Base-by-base conservation (phyloP, 2,888 invertebrate genomes). In the Gisinianus flammeolus region DNA sequence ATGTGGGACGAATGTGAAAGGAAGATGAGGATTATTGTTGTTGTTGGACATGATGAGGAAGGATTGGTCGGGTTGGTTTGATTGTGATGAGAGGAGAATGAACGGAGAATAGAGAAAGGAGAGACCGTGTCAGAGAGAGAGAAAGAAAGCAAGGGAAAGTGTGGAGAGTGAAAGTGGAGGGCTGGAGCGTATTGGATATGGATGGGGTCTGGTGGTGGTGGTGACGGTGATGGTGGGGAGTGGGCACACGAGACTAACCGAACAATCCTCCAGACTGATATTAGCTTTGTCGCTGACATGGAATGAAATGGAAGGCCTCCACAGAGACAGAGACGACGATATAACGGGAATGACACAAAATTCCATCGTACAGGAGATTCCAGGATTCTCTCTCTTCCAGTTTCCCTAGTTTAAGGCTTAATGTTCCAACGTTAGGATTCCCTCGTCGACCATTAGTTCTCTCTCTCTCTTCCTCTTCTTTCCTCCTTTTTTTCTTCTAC, bases 341-440 rank as follows among this genome's bases (percentile, higher is more conserved):
- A 58, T n/a, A 24, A 58, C 8, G n/a, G 24, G 26, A 28, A 26
- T 12, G 62, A 62, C 24, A 26, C 26, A 62, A 26, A 62, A 26
- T 58, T 26, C 5, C 67, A 67, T 2, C 30, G 67, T 31, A 35
- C 67, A 68, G 26, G 28, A 56, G 30, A 71, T 71, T 56, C 24
- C 44, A 16, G 26, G 28, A 26, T 44, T 70, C 52, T 67, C 28
- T 64, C 28, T 54, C 52, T 31, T n/a, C n/a, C 33, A 22, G 67
- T 35, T 67, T 67, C 31, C 22, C 30, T 72, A 28, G 30, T 72
- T 72, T 56, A 31, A 58, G 58, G 58, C 33, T 31, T 72, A 72
- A 72, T 72, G 72, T 56, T 54, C 58, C 22, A 16, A 58, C 58
- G 58, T 71, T 71, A 56, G 72, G 10, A 58, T 33, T 58, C 72